Conservation (phyloP, 2,888 invertebrate genomes). For the Calameuta idolon region DNA sequence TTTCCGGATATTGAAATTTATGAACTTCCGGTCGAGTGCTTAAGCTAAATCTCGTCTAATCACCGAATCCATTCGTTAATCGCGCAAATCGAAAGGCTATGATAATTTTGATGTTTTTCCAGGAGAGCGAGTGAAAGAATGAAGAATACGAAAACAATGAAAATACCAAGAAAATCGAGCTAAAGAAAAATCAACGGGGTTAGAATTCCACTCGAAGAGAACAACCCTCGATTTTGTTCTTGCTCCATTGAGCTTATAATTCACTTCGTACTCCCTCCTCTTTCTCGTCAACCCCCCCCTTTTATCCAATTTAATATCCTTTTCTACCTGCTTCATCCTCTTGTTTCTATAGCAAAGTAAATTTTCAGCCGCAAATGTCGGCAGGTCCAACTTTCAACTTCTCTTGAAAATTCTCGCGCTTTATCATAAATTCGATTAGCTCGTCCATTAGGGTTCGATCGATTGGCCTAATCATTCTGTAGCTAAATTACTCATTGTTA, state of each 20-base stretch:
- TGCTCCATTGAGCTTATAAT: constrained; percentile 5
- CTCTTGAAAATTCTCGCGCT: neutral
- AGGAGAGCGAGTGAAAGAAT: neutral
- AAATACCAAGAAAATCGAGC: neutral
- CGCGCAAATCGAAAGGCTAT: neutral
- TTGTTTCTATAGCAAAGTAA: neutral
- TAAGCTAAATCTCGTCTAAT: neutral
- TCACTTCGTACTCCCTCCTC: neutral
- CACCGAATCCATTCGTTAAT: neutral
- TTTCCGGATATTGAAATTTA: neutral
- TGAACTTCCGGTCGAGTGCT: neutral
- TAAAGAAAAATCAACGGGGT: neutral
- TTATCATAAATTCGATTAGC: neutral
- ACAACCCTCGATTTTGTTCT: constrained; percentile 28
- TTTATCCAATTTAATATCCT: neutral
- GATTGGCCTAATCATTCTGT: neutral
- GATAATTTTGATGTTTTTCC: neutral
- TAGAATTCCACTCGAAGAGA: neutral
- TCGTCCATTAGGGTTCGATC: neutral
- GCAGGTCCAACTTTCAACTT: neutral
- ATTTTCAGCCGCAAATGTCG: neutral
- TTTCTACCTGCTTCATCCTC: neutral
- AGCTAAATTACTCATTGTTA: too few relatives aligned
- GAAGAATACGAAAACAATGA: neutral
- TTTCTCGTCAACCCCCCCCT: neutral